Conservation (phyloP, 2,888 invertebrate species). For the Hypselothyrea guttata region DNA sequence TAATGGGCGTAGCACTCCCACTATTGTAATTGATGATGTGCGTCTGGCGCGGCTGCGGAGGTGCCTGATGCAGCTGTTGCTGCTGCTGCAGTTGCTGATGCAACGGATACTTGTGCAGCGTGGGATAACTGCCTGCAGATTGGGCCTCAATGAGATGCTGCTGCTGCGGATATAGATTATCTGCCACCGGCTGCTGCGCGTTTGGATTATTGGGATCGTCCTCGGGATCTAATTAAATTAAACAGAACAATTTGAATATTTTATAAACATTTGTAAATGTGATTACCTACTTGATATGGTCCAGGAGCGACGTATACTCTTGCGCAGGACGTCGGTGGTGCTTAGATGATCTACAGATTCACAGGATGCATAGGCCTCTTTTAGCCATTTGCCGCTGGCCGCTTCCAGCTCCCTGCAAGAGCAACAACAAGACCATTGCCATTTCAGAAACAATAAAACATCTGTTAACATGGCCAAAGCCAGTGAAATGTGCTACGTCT, state of each 20-base stretch:
- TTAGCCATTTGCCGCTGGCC: constrained; percentile 87
- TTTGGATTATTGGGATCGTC: constrained; percentile 80
- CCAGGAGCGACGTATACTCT: constrained; percentile 87
- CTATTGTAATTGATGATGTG: constrained; percentile 67
- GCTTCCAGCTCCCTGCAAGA: constrained; percentile 87
- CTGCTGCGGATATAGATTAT: constrained; percentile 83
- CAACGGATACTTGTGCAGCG: constrained; percentile 61
- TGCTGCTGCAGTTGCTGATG: constrained; percentile 55
- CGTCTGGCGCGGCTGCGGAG: constrained; percentile 50
- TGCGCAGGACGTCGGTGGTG: constrained; percentile 86
- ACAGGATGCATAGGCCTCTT: constrained; percentile 84
- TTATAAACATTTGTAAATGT: too few relatives aligned
- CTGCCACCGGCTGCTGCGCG: constrained; percentile 80
- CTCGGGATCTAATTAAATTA: constrained; percentile 76
- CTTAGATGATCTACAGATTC: constrained; percentile 83
- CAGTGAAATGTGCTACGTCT: constrained; percentile 40
- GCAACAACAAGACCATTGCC: constrained; percentile 74
- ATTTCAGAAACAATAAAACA: constrained; percentile 73
- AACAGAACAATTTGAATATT: too few relatives aligned
- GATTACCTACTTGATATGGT: constrained; percentile 87
- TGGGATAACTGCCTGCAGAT: constrained; percentile 79
- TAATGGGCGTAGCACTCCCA: constrained; percentile 75
- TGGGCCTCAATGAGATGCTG: constrained; percentile 85
- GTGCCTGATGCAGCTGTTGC: constrained; percentile 42
- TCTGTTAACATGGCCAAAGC: constrained; percentile 43